Evolutionary conservation across 1,140 invertebrate species (phyloP), one percentile per base, ranked within the genome.

Genomic region (Stegodyphus dumicola): DNA sequence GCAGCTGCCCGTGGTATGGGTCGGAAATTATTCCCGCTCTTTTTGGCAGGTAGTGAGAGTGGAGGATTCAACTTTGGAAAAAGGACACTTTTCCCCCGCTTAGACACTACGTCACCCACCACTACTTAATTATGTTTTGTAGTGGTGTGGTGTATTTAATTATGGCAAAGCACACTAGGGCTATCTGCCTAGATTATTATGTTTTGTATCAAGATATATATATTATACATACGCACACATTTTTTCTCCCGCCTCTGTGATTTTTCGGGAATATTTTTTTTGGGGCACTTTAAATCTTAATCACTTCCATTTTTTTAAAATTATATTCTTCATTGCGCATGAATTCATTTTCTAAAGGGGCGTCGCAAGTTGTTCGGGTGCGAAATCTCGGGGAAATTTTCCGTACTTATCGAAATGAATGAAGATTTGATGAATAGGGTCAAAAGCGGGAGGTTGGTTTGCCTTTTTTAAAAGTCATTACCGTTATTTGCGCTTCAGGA

Each of bases 391-490:
- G 33, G 65, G 69, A 78, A 80, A 80, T 67, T 71, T 70, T 66
- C 18, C 80, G 33, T 33, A 83, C 69, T 83, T 83, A 83, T 83
- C 70, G 71, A 53, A 83, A 83, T 83, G 80, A 83, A 83, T 83
- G 80, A 83, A 75, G 69, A 67, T 75, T 83, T 83, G 75, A 83
- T 83, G 71, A 83, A 83, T 83, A 70, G 80, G 17, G 71, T 33
- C 1, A 33, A 33, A 71, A 69, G 51, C 71, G 80, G 74, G 80
- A 83, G 75, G 75, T 83, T 83, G 71, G 33, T 33, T 71, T 83
- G 60, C 75, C 80, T 83, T 73, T 60, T 83, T 83, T 75, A 83
- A 80, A 80, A 83, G 70, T 83, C 71, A 64, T 83, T 83, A 66
- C 80, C 13, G 56, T 71, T 73, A 48, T 71, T 33, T 33, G 33